Percentiles rank a stretch among this genome's conserved stretches.
Conservation (phyloP, 2,797 vertebrate species). For the Sebastes alutus region DNA sequence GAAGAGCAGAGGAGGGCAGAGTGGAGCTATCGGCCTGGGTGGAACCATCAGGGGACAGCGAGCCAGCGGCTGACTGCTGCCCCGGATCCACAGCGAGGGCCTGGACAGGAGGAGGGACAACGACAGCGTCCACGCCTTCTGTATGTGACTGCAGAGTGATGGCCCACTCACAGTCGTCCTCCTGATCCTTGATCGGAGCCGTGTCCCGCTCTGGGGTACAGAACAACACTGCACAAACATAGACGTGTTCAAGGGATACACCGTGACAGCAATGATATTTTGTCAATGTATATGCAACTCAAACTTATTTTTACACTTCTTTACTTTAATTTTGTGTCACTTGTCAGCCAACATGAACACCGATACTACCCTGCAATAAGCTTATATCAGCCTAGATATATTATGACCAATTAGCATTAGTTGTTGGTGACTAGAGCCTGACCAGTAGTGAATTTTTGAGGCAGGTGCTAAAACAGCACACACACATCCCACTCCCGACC, state of each 20-base stretch:
- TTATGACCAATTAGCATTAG: neutral
- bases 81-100: neutral
- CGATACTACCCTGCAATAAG: neutral
- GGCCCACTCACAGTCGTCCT: slow-evolving; percentile 54
- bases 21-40: slow-evolving; percentile 55
- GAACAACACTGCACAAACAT: slow-evolving; percentile 30
- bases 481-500: no score
- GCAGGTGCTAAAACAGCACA: neutral
- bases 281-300: neutral
- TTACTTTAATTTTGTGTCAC: no score
- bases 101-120: neutral
- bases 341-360: neutral
- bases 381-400: neutral
- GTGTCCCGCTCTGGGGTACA: slow-evolving; percentile 17
- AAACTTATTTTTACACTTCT: neutral
- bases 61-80: neutral
- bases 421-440: neutral
- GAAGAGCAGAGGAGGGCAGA: slow-evolving; percentile 16
- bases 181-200: slow-evolving; percentile 7
- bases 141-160: slow-evolving; percentile 19
- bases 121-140: neutral
- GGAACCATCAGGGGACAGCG: neutral
- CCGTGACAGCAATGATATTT: neutral
- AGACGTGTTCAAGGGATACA: neutral
- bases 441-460: neutral